These are phyloP conservation scores for Proisotoma minuta DNA, from an alignment of 2,888 invertebrate genomes.

Conservation along the genomic window DNA sequence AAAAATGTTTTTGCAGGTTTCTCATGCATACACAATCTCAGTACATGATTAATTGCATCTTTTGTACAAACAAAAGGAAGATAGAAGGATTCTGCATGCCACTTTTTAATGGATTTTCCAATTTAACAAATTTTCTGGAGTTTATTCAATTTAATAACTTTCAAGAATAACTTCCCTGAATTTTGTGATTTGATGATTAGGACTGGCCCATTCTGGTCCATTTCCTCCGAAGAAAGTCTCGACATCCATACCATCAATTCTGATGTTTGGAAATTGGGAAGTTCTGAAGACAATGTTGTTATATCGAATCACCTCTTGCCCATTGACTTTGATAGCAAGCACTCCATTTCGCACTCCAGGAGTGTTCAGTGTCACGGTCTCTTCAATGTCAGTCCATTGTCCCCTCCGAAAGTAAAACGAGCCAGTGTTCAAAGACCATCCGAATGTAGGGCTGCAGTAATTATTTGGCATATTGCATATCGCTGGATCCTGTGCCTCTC, in stretches of 20 bases:
- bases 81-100: too few relatives aligned
- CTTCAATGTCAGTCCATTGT: conserved; percentile 32
- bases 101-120: neutral
- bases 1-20: too few relatives aligned
- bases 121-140: neutral
- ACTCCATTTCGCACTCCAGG: conserved; percentile 32
- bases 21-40: too few relatives aligned
- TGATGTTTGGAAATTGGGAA: conserved; percentile 30
- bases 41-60: too few relatives aligned
- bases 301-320: conserved; percentile 25
- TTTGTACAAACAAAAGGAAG: too few relatives aligned
- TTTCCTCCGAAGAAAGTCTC: conserved; percentile 35
- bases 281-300: conserved; percentile 35
- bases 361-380: conserved; percentile 32
- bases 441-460: conserved; percentile 37
- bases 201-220: conserved; percentile 31
- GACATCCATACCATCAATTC: conserved; percentile 26
- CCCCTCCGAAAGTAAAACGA: conserved; percentile 22
- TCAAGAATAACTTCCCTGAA: conserved; percentile 34
- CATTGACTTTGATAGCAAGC: conserved; percentile 33
- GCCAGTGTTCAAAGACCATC: conserved; percentile 39
- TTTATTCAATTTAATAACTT: conserved; percentile 12
- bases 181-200: conserved; percentile 28
- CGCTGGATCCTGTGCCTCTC: conserved; percentile 40
- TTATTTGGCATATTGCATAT: conserved; percentile 39